phyloP scores from a whole-genome alignment of 2,888 invertebrate genomes.

The Panzeria rudis region DNA sequence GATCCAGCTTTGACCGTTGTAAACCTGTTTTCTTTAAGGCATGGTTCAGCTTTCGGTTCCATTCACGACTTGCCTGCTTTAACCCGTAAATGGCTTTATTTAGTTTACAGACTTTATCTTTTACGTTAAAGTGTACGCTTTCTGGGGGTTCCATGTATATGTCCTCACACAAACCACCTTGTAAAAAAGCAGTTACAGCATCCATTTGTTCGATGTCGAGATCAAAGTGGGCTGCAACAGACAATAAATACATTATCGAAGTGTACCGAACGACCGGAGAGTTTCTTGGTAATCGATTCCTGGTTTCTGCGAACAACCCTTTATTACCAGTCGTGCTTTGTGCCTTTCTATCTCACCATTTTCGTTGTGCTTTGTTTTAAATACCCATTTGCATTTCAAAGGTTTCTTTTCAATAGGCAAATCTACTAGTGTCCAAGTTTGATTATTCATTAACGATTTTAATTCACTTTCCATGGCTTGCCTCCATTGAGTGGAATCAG shows the following conservation, averaged over 20 bases:
- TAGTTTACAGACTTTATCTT: too few relatives aligned
- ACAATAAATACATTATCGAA: slow-evolving; percentile 13
- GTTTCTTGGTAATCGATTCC: slow-evolving; percentile 68
- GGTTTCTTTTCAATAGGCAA: too few relatives aligned
- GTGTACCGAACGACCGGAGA: slow-evolving; percentile 65
- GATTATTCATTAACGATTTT: too few relatives aligned
- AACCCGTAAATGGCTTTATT: too few relatives aligned
- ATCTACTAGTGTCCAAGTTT: too few relatives aligned
- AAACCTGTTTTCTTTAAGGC: slow-evolving; percentile 53
- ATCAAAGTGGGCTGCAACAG: slow-evolving; percentile 28
- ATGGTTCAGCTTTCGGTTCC: slow-evolving; percentile 67
- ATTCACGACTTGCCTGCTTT: too few relatives aligned
- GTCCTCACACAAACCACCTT: slow-evolving; percentile 53
- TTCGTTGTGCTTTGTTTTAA: slow-evolving; percentile 5
- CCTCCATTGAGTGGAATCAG: too few relatives aligned
- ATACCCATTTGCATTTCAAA: slow-evolving; percentile 36
- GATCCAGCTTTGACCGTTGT: slow-evolving; percentile 31
- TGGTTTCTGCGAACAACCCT: slow-evolving; percentile 44
- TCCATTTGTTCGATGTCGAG: slow-evolving; percentile 66
- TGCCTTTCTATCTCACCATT: not conserved
- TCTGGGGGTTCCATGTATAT: too few relatives aligned
- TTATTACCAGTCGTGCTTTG: slow-evolving; percentile 54
- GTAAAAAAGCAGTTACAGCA: slow-evolving; percentile 68
- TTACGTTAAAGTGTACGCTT: too few relatives aligned
- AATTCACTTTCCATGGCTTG: too few relatives aligned